These are phyloP conservation scores for Emydocephalus ijimae DNA, from an alignment of 2,113 vertebrate species.

Conservation along the genomic window DNA sequence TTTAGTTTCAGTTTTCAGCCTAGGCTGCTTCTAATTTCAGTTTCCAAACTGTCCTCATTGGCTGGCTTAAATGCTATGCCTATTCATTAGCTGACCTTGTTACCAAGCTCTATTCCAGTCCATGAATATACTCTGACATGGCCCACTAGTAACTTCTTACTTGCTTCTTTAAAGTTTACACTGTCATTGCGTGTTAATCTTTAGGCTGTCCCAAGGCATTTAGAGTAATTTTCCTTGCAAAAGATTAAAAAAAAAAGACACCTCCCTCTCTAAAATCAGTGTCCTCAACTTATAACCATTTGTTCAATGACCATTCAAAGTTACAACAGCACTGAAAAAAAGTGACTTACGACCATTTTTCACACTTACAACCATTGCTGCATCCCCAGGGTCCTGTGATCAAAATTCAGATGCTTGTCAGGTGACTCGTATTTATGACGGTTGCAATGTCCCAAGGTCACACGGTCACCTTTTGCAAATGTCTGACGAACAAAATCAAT, in stretches of 20 bases:
- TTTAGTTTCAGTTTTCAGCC: no score
- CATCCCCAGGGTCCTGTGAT: not conserved
- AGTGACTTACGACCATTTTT: not conserved
- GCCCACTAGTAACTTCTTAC: not conserved
- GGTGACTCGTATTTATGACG: not conserved
- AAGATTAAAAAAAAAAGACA: not conserved
- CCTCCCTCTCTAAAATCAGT: not conserved
- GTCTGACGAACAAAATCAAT: not conserved
- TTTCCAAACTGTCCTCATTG: no score
- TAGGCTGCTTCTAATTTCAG: no score
- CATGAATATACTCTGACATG: no score
- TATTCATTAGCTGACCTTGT: no score
- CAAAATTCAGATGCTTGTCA: not conserved
- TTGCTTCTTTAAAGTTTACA: not conserved
- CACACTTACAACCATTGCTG: not conserved
- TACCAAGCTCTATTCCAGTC: no score
- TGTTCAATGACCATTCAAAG: not conserved
- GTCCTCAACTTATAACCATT: not conserved
- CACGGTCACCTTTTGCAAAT: not conserved
- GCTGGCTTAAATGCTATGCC: no score
- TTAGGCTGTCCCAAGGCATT: not conserved
- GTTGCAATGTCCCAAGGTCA: not conserved
- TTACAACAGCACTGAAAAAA: not conserved
- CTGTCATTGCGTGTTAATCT: not conserved
- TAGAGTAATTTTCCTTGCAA: not conserved